Conservation (phyloP, 1,140 invertebrate species). For the Hyphantria cunea region DNA sequence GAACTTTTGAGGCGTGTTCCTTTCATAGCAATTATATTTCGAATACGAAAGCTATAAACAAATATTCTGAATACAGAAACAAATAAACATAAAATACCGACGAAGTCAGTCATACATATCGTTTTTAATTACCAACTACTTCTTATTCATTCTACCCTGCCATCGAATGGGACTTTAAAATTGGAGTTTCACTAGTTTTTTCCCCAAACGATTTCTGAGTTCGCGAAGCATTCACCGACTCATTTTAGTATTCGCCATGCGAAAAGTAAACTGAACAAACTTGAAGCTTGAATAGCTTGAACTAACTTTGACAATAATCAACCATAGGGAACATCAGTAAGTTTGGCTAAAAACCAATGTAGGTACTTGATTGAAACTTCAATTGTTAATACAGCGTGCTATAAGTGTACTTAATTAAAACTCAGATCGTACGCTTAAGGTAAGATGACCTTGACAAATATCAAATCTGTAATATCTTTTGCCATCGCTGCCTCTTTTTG, state of each 20-base stretch:
- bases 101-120: constrained; percentile 14
- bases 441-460: too few species aligned
- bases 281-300: constrained; percentile 12
- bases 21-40: background rate
- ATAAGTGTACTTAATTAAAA: too few species aligned
- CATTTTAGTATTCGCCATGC: constrained; percentile 47
- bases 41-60: constrained; percentile 1
- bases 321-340: constrained; percentile 37
- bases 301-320: constrained; percentile 54
- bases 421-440: too few species aligned
- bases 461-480: too few species aligned
- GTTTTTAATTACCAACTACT: constrained; percentile 14
- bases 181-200: constrained; percentile 35
- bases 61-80: too few species aligned
- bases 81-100: constrained; percentile 2
- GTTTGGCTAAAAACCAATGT: background rate
- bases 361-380: too few species aligned
- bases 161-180: constrained; percentile 35
- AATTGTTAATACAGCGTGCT: too few species aligned
- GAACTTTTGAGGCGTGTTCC: background rate
- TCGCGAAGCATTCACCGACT: constrained; percentile 1
- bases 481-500: too few species aligned
- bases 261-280: constrained; percentile 47
- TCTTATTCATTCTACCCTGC: constrained; percentile 5
- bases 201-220: background rate